Percentiles rank a stretch among this genome's conserved stretches.
Conservation (phyloP, 2,113 vertebrate species). For the Manacus vitellinus region DNA sequence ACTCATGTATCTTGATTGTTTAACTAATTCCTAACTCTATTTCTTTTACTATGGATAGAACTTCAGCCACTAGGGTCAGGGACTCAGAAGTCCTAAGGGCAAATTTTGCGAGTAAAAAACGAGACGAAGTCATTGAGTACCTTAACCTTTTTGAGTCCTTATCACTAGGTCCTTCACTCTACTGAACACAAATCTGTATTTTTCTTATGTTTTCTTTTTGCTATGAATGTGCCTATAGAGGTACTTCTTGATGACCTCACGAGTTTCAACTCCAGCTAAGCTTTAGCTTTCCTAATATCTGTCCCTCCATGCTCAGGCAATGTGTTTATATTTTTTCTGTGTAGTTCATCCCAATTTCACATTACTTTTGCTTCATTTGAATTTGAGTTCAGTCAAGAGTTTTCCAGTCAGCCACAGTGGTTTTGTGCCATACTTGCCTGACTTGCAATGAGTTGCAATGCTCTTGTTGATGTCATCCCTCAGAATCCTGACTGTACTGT, state of each 20-base stretch:
- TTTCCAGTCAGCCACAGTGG: background rate
- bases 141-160: background rate
- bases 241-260: background rate
- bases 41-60: background rate
- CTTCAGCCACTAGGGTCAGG: background rate
- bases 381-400: background rate
- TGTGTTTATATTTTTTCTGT: background rate
- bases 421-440: background rate
- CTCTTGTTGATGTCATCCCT: background rate
- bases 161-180: background rate
- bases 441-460: background rate
- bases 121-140: background rate
- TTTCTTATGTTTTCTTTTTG: background rate
- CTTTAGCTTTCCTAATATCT: background rate
- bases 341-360: background rate
- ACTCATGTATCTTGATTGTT: background rate
- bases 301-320: background rate
- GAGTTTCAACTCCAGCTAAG: background rate
- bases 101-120: background rate
- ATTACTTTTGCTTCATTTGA: background rate
- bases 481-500: background rate
- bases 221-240: background rate
- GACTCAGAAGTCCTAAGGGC: background rate
- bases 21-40: background rate
- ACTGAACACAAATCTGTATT: background rate